Percentiles rank a stretch among this genome's conserved stretches.
Evolutionary conservation across 2,888 invertebrate species (phyloP).

Genomic region (Leptinotarsa rubiginosa): DNA sequence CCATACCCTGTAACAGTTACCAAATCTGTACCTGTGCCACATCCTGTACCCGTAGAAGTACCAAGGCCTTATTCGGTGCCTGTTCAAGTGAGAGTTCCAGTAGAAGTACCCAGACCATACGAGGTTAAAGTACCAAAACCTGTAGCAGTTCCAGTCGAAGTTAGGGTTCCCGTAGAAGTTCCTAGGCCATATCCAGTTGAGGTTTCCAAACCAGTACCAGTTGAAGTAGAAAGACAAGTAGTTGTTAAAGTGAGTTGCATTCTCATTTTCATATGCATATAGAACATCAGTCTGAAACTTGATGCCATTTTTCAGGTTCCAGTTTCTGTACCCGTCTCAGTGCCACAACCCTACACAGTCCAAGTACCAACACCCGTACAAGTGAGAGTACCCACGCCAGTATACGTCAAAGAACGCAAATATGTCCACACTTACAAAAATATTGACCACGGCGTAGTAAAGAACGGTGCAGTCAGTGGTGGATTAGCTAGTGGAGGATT

Average conservation of each 20-base stretch:
- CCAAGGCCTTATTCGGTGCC: constrained; percentile 49
- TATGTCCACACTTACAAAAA: constrained; percentile 28
- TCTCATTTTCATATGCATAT: too few species aligned
- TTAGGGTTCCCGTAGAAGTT: constrained; percentile 50
- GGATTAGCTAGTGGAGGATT: not conserved
- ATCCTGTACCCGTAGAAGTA: constrained; percentile 50
- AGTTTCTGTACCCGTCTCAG: constrained; percentile 49
- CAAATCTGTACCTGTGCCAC: constrained; percentile 53
- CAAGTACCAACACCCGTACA: constrained; percentile 52
- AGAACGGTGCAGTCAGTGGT: not conserved
- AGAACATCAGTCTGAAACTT: too few species aligned
- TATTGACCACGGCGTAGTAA: not conserved
- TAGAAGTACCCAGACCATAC: constrained; percentile 57
- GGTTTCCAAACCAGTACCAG: constrained; percentile 48
- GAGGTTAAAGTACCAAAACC: constrained; percentile 50
- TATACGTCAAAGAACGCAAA: constrained; percentile 39
- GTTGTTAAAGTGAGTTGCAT: constrained; percentile 47
- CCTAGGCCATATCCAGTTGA: constrained; percentile 57
- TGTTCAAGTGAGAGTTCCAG: constrained; percentile 51
- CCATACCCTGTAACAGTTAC: constrained; percentile 46
- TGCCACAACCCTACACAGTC: constrained; percentile 54
- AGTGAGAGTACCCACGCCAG: constrained; percentile 52
- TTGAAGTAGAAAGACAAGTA: constrained; percentile 54
- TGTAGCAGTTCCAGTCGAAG: constrained; percentile 48
- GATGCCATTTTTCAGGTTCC: constrained; percentile 45